Evolutionary conservation across 2,888 invertebrate species (phyloP), one percentile per base, ranked within the genome.

Genomic region (Ectobius pallidus): DNA sequence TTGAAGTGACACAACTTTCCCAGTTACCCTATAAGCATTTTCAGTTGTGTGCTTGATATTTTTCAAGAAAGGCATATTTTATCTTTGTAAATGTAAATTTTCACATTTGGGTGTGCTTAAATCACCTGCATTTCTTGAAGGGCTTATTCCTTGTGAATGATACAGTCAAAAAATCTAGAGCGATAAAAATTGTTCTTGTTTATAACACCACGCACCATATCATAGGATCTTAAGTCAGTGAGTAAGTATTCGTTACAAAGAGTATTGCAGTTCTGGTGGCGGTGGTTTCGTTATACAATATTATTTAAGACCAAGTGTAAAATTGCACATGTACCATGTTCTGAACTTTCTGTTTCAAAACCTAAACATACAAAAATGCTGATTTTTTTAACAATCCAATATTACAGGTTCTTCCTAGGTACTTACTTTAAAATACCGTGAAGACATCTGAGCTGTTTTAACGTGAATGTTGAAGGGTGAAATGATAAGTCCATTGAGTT

Each of bases 171-270:
- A 71, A 62, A 62, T 70, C 46, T 65, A 34, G 52, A 65, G 71
- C 71, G 49, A 71, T 75, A 75, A 76, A 76, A 77, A 76, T 76
- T 75, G 65, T 77, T 77, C 77, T 77, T 77, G 76, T 77, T 77
- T 77, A 76, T 77, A 75, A 77, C 74, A 77, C 75, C 77, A 77
- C 90, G 88, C 88, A 87, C 87, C 89, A 88, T 88, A 88, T 87
- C 88, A 88, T 89, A 89, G 89, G 89, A 89, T 89, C 63, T 74
- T 71, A 73, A 62, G 74, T 73, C 70, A 70, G 62, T 75, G 75
- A 77, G 77, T 77, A 77, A 77, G 77, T 77, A 77, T 77, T 62
- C n/a, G 71, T 61, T 70, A 68, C 67, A 75, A 75, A 58, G 72
- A 63, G 63, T 74, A 74, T 74, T 74, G 73, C 75, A 74, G 71